Evolutionary conservation across 2,888 invertebrate genomes (phyloP), one percentile per base, ranked within the genome.

Genomic region (Penaeus monodon): DNA sequence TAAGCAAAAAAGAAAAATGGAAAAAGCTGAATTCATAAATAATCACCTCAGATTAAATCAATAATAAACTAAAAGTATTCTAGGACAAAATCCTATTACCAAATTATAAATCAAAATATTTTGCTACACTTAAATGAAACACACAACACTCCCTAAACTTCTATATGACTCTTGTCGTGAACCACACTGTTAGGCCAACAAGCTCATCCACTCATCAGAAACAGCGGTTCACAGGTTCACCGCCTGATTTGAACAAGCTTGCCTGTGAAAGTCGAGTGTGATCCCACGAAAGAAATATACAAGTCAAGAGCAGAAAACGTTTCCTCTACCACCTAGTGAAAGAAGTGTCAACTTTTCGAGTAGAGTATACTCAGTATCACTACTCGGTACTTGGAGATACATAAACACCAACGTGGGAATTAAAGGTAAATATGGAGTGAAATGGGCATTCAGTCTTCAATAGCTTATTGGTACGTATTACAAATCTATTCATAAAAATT

Each of bases 81-180:
- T 70, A 79, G 63, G 27, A 70, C 70, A 80, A 85, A 79, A 49
- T 79, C 80, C 70, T 66, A 44, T 57, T 65, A 70, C 79, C 85
- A 85, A 85, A 85, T 70, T 74, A 84, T 84, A 84, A 84, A 84
- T 68, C 70, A 57, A 57, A 73, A 29, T 64, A 57, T 27, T 74
- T 82, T 27, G 57, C 84, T 84, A 84, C 84, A 84, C 70, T 78
- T 84, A 84, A 66, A 79, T 63, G 74, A 68, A 73, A 66, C 78
- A 85, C 80, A 74, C 27, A 27, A 22, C 64, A 80, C 49, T 85
- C 85, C 80, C 85, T 85, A 65, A 80, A 63, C 6, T 57, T 38
- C 85, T 85, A 80, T 73, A 73, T 82, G 70, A 82, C 81, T 73
- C 29, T 73, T 82, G 64, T 82, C 70, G 57, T 70, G 81, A 64